phyloP scores from a whole-genome alignment of 92 coral and sea anemone genomes.

The Hydrozoanthus gracilis region DNA sequence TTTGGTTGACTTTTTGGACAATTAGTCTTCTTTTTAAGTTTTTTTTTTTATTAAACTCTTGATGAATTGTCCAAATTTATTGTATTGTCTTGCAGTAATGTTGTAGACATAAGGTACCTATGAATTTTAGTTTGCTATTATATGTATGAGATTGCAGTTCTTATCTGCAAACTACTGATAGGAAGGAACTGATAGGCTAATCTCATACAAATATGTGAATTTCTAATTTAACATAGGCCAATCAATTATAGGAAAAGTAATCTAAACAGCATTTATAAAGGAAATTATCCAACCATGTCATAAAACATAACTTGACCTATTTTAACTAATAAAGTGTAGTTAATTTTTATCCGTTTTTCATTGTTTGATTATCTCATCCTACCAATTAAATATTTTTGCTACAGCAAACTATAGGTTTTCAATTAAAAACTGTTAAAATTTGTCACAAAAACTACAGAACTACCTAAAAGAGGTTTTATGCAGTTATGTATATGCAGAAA shows the following conservation, averaged over 20 bases:
- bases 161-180: neutral
- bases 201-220: neutral
- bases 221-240: neutral
- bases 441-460: neutral
- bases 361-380: neutral
- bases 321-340: neutral
- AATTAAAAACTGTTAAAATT: neutral
- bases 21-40: constrained; percentile 19
- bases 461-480: too few relatives aligned
- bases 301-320: neutral
- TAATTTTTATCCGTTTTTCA: too few relatives aligned
- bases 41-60: neutral
- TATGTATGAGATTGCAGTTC: neutral
- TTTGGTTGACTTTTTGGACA: too few relatives aligned
- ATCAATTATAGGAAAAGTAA: neutral
- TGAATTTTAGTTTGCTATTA: neutral
- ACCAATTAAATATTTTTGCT: neutral
- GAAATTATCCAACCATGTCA: neutral
- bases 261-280: neutral
- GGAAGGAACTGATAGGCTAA: neutral
- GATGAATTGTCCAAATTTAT: neutral
- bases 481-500: too few relatives aligned
- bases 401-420: neutral
- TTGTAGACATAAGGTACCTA: neutral
- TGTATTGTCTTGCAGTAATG: neutral